Evolutionary conservation across 2,113 vertebrate genomes (phyloP).

Genomic region (Rhinolophus sinicus): DNA sequence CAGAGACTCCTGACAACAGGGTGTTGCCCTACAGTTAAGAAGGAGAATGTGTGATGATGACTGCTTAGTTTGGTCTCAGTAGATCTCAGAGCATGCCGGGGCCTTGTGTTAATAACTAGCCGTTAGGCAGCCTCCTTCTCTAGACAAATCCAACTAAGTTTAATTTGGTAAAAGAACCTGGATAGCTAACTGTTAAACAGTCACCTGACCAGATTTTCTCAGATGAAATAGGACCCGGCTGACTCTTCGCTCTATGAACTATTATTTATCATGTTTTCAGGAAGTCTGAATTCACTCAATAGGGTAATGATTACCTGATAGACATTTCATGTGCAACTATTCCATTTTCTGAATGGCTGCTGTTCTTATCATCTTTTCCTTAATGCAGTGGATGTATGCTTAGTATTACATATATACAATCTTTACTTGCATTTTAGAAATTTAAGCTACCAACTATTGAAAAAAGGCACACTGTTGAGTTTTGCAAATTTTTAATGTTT

Average conservation of each 20-base stretch:
- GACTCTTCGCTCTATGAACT: neutral
- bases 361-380: neutral
- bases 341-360: slow-evolving; percentile 32
- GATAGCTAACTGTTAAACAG: neutral
- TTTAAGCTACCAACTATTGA: neutral
- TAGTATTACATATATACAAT: neutral
- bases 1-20: neutral
- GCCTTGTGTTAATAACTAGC: neutral
- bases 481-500: neutral
- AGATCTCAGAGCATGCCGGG: neutral
- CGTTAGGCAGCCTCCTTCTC: neutral
- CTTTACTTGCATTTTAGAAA: slow-evolving; percentile 9
- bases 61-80: neutral
- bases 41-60: neutral
- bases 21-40: neutral
- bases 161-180: neutral
- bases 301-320: neutral
- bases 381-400: neutral
- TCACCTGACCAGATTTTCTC: neutral
- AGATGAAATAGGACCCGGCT: neutral
- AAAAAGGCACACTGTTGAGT: neutral
- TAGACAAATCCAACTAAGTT: neutral
- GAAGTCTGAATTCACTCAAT: neutral
- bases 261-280: neutral
- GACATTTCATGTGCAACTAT: neutral